Base-by-base conservation (phyloP, 1,140 invertebrate genomes). In the Drosophila prosaltans region DNA sequence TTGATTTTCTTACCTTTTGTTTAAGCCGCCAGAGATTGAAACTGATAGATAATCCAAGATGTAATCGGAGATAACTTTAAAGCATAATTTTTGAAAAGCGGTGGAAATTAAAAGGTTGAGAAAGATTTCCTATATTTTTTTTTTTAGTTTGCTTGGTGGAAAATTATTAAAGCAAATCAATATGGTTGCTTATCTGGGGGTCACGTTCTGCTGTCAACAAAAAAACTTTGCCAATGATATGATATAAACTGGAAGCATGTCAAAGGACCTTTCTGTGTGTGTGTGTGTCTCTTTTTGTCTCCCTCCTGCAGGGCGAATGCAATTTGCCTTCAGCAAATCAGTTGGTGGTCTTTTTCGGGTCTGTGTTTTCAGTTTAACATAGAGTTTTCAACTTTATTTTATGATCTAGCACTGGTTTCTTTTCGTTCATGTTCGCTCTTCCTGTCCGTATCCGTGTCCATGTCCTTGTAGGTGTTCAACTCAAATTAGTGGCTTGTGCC, bases 391-490 rank as follows among this genome's bases (percentile, higher is more conserved):
- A 57, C 57, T 32, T 68, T 70, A 69, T 61, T 68, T 59, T 21
- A 36, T 40, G 57, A 36, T 39, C 45, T 51, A 51, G 45, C 45
- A 51, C 45, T 51, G 21, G 40, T 59, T 39, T 58, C 28, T 58
- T 16, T 58, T 57, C n/a, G 30, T 58, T 21, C 26, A 68, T 60
- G 40, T 60, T 39, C 55, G 26, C 30, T 55, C 57, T 16, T 39
- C 40, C 28, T 40, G 40, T 45, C 67, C 40, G 6, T 36, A 7
- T 36, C 28, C 28, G 6, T 62, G 43, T 21, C 43, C 57, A 60
- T 75, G 83, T 89, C 80, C 77, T 89, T 88, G 84, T 80, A 80
- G 83, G 84, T 89, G 83, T 83, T 86, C 80, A 83, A 72, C 80
- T 57, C 84, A 86, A 86, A 86, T 86, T 88, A 83, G 83, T 89